A percentile compares a stretch with the other conserved stretches of the same genome.
Conservation (phyloP, 2,797 vertebrate species). For the Triplophysa bombifrons region DNA sequence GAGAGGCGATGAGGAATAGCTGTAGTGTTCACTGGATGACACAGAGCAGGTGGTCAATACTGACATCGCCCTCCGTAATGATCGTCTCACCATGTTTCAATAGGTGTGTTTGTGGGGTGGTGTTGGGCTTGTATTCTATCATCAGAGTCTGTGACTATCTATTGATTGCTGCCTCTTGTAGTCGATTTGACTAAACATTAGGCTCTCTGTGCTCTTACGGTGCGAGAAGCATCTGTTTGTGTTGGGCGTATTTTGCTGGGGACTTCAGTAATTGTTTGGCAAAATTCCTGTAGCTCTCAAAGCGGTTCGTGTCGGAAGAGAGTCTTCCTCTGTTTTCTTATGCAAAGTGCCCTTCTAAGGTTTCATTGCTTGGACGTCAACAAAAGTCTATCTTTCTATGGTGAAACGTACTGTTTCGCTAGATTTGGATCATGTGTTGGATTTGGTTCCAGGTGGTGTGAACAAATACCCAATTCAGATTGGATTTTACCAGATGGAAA, state of each 20-base stretch:
- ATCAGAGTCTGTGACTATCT: conserved; percentile 1
- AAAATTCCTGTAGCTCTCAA: background rate
- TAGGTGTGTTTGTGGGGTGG: conserved; percentile 6
- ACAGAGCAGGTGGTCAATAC: conserved; percentile 36
- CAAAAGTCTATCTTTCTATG: no score
- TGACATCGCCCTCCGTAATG: conserved; percentile 35
- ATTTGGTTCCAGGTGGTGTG: no score
- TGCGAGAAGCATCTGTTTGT: background rate
- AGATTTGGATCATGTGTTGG: no score
- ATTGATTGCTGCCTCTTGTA: background rate
- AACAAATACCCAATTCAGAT: background rate
- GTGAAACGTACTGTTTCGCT: no score
- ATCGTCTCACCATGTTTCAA: conserved; percentile 20
- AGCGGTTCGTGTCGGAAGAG: background rate
- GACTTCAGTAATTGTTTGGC: background rate
- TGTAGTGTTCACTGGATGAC: conserved; percentile 1
- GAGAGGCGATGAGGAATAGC: background rate
- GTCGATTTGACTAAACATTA: conserved; percentile 6
- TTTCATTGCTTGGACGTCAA: no score
- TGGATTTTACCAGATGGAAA: background rate
- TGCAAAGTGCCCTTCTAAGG: background rate
- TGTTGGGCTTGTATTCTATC: conserved; percentile 29
- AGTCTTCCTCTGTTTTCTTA: background rate
- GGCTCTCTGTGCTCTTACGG: background rate
- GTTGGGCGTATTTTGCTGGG: background rate